Conservation (phyloP, 2,888 invertebrate genomes). For the Ophioninae sp. region DNA sequence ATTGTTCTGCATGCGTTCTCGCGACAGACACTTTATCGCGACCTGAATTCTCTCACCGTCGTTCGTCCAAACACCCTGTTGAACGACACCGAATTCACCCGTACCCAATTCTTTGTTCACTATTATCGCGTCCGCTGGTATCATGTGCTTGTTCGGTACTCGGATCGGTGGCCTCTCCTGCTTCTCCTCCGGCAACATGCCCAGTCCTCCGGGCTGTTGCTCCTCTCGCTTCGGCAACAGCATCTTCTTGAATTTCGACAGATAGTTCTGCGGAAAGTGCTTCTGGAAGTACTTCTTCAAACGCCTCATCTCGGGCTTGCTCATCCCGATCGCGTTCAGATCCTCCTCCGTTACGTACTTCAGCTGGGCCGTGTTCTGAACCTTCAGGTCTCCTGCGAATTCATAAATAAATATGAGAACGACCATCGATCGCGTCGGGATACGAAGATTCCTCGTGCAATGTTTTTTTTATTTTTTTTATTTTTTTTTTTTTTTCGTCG, state of each 20-base stretch:
- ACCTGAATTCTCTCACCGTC: conserved; percentile 96
- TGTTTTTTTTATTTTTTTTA: no score
- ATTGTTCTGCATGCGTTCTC: conserved; percentile 97
- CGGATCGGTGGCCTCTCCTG: conserved; percentile 81
- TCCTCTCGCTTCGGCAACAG: conserved; percentile 84
- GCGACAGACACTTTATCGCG: conserved; percentile 97
- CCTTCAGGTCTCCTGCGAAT: conserved; percentile 88
- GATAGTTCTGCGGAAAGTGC: conserved; percentile 95
- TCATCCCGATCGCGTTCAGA: conserved; percentile 94
- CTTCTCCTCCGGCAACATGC: conserved; percentile 78
- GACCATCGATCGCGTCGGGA: no score
- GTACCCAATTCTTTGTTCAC: conserved; percentile 97
- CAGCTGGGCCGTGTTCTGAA: conserved; percentile 92
- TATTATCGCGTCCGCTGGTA: conserved; percentile 93
- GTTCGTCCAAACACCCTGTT: conserved; percentile 98
- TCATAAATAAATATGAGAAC: no score
- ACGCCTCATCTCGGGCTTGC: conserved; percentile 96
- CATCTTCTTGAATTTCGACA: conserved; percentile 94
- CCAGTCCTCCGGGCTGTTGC: conserved; percentile 74
- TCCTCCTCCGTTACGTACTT: conserved; percentile 98
- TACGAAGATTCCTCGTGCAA: no score
- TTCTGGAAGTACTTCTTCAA: conserved; percentile 96
- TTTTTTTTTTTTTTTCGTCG: no score
- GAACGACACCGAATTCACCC: conserved; percentile 99
- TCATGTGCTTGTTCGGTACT: conserved; percentile 91